Conservation (phyloP, 2,113 vertebrate species). For the Neodontobutis hainanensis region DNA sequence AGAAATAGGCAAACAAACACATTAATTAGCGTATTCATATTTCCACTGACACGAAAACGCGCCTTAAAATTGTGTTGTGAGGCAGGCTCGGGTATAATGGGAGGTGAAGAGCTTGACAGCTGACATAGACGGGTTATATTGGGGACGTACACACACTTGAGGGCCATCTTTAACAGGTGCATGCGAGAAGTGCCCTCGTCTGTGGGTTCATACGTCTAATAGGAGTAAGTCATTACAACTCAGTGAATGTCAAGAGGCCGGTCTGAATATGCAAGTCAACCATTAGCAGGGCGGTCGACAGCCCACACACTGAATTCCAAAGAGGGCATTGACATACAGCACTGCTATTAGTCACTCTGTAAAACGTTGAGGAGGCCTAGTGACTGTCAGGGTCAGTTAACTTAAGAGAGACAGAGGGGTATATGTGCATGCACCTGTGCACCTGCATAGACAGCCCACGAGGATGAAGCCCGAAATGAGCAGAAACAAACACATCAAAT, state of each 20-base stretch:
- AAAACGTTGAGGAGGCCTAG: conserved; percentile 7
- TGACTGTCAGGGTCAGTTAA: not conserved
- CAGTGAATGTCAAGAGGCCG: conserved; percentile 46
- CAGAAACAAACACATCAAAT: not conserved
- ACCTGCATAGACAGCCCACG: not conserved
- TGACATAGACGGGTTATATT: not conserved
- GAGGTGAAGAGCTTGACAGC: conserved; percentile 3
- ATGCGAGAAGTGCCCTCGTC: conserved; percentile 18
- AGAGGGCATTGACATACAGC: conserved; percentile 25
- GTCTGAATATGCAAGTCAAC: conserved; percentile 25
- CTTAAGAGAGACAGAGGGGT: not conserved
- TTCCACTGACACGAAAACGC: conserved; percentile 20
- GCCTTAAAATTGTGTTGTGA: not conserved
- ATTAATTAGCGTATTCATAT: conserved; percentile 52
- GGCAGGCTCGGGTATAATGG: not conserved
- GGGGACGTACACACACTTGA: not conserved
- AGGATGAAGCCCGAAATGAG: too few relatives aligned
- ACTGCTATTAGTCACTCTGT: conserved; percentile 36
- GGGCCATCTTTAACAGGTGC: not conserved
- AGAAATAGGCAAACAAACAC: conserved; percentile 50
- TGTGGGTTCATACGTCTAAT: conserved; percentile 13
- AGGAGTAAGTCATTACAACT: conserved; percentile 27
- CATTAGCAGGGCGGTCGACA: conserved; percentile 24
- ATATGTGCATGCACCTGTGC: not conserved
- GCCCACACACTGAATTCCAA: conserved; percentile 33